Percentiles rank a stretch among this genome's conserved stretches.
These are phyloP conservation scores for Casuarius casuarius DNA, from an alignment of 2,113 vertebrate genomes.

Conservation along the genomic window DNA sequence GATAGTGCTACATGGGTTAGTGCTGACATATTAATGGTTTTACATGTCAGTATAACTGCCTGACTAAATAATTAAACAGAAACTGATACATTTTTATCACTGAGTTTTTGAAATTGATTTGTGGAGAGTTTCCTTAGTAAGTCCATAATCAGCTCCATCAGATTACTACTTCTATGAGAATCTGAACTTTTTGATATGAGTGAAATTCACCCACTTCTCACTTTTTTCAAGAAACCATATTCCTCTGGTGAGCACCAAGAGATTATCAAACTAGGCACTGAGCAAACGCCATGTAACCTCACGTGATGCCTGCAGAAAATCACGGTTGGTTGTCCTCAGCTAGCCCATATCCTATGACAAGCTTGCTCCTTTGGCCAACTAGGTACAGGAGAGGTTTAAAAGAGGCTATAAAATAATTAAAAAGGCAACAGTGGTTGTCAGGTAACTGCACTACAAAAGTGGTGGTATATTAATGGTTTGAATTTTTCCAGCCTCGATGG, in stretches of 20 bases:
- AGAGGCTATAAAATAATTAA: not conserved
- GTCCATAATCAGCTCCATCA: not conserved
- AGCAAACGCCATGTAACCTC: not conserved
- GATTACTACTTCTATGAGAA: not conserved
- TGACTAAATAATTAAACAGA: not conserved
- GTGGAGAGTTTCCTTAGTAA: not conserved
- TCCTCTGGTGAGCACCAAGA: not conserved
- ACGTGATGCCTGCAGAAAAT: not conserved
- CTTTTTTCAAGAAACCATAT: not conserved
- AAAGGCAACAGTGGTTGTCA: not conserved
- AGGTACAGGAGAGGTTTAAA: not conserved
- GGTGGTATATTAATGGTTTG: not conserved
- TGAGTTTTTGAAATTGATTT: constrained; percentile 1
- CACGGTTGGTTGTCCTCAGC: not conserved
- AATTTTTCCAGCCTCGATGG: not conserved
- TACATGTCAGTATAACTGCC: not conserved
- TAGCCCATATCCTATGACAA: not conserved
- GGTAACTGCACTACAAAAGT: not conserved
- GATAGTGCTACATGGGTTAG: not conserved
- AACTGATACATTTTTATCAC: not conserved
- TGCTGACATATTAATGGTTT: not conserved
- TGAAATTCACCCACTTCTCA: not conserved
- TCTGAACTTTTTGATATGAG: not conserved
- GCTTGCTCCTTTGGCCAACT: not conserved
- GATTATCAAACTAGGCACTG: not conserved